A percentile compares a stretch with the other conserved stretches of the same genome.
phyloP scores from a whole-genome alignment of 1,140 invertebrate species.

The Fragariocoptes setiger region DNA sequence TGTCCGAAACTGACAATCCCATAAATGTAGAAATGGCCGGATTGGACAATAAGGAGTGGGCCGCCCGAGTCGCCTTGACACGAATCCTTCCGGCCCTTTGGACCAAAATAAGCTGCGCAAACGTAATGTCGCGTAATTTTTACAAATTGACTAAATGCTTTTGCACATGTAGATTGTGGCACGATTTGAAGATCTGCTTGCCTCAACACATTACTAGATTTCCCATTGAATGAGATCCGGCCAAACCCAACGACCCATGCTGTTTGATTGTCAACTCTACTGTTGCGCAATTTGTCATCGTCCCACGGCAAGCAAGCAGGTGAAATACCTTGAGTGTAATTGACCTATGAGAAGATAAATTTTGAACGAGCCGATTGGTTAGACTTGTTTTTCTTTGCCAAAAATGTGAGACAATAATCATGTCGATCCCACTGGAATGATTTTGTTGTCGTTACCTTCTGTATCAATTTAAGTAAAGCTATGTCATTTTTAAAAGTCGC shows the following conservation, averaged over 20 bases:
- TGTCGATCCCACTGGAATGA: constrained; percentile 10
- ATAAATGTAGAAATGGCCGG: constrained; percentile 14
- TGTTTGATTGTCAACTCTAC: not conserved
- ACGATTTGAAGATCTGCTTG: not conserved
- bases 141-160: not conserved
- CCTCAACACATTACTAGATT: not conserved
- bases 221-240: not conserved
- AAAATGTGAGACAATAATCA: not conserved
- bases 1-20: constrained; percentile 65
- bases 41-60: constrained; percentile 29
- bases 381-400: not conserved
- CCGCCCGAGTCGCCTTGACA: constrained; percentile 54
- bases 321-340: constrained; percentile 10
- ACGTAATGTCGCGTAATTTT: constrained; percentile 2
- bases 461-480: constrained; percentile 9
- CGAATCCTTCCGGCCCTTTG: constrained; percentile 36
- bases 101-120: constrained; percentile 12
- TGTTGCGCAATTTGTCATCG: not conserved
- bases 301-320: constrained; percentile 27
- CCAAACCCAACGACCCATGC: not conserved
- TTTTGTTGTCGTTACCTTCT: constrained; percentile 4
- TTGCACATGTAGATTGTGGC: not conserved
- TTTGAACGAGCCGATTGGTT: not conserved
- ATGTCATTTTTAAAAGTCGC: constrained; percentile 10
- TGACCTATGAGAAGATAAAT: not conserved